These are phyloP conservation scores for Poeciliopsis prolifica DNA, from an alignment of 2,113 vertebrate species.

Conservation along the genomic window DNA sequence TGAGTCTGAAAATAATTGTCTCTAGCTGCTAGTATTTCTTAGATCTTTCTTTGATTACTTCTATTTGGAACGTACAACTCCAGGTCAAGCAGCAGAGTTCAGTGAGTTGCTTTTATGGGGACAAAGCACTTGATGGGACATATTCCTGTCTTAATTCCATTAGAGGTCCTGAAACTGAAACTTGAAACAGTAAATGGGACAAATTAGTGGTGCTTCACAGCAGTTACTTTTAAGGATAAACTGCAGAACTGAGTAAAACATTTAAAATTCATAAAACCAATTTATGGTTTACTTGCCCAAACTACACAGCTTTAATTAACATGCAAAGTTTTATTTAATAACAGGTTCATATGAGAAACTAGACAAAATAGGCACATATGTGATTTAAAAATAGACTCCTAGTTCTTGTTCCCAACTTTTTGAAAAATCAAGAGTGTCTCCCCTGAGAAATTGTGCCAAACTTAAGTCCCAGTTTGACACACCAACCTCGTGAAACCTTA, in stretches of 20 bases:
- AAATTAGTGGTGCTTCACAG: neutral
- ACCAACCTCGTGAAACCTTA: conserved; percentile 51
- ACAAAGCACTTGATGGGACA: neutral
- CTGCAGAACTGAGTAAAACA: neutral
- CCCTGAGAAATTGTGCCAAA: neutral
- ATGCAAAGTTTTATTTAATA: no score
- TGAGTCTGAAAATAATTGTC: neutral
- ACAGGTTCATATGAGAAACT: no score
- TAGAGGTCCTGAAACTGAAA: neutral
- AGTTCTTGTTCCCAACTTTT: conserved; percentile 8
- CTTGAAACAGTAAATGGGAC: neutral
- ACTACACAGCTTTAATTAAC: no score
- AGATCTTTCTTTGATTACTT: neutral
- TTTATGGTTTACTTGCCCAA: no score
- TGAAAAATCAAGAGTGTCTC: neutral
- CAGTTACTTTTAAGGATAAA: neutral
- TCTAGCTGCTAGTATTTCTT: neutral
- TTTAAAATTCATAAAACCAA: neutral
- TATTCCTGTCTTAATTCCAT: neutral
- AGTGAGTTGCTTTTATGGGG: neutral
- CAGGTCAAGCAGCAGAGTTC: neutral
- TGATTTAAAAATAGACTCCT: conserved; percentile 1
- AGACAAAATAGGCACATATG: no score
- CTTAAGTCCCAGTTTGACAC: conserved; percentile 30
- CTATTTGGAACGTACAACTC: neutral